These are phyloP conservation scores for Pseudomyrmex sp. DNA, from an alignment of 1,140 invertebrate genomes.

Conservation along the genomic window DNA sequence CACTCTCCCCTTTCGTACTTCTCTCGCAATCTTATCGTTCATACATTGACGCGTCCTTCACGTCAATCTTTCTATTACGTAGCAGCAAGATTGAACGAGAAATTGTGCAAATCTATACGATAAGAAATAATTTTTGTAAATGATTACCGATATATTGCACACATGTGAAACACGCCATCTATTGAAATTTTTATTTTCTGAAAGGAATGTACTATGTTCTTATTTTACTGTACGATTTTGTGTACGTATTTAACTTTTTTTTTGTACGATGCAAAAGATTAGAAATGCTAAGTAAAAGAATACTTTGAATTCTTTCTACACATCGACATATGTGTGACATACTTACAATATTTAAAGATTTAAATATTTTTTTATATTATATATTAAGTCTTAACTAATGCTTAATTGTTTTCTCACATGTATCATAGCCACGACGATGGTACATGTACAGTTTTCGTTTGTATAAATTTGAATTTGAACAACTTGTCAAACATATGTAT, in stretches of 20 bases:
- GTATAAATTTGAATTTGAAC: no score
- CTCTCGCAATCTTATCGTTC: not conserved
- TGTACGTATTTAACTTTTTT: not conserved
- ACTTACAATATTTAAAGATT: not conserved
- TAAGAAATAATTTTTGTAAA: conserved; percentile 65
- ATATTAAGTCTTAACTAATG: not conserved
- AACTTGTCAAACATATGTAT: no score
- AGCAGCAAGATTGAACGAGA: not conserved
- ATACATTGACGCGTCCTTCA: no score
- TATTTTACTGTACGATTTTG: not conserved
- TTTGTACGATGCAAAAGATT: not conserved
- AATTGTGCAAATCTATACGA: conserved; percentile 22
- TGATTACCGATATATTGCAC: not conserved
- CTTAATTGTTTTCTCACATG: conserved; percentile 1
- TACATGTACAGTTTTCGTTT: no score
- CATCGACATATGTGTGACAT: not conserved
- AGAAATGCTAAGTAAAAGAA: not conserved
- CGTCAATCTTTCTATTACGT: no score
- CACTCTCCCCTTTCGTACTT: conserved; percentile 12
- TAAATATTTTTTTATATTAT: conserved; percentile 7
- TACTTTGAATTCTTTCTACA: not conserved
- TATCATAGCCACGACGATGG: conserved; percentile 12
- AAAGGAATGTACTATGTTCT: not conserved
- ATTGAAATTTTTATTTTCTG: not conserved
- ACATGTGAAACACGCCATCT: not conserved